Percentiles rank a stretch among this genome's conserved stretches.
These are phyloP conservation scores for Portunus trituberculatus DNA, from an alignment of 1,140 invertebrate genomes.

Conservation along the genomic window DNA sequence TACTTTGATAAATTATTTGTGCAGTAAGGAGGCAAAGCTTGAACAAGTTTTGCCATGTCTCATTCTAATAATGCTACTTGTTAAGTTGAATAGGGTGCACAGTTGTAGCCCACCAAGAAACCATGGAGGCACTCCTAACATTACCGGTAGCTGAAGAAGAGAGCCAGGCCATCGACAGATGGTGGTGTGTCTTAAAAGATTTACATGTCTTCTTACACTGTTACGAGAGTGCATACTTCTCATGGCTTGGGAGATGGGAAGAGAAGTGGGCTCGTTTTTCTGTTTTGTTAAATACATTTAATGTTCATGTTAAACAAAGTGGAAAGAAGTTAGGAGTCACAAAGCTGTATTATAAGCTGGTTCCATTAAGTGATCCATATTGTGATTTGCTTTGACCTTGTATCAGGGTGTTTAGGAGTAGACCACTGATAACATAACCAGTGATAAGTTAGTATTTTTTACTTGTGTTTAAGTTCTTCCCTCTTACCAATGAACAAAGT, in stretches of 20 bases:
- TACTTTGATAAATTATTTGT: neutral
- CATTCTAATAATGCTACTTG: neutral
- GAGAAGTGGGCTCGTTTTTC: neutral
- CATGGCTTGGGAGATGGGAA: neutral
- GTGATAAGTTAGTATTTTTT: too few relatives aligned
- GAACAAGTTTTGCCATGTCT: neutral
- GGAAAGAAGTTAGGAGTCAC: neutral
- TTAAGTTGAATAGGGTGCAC: neutral
- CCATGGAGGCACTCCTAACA: neutral
- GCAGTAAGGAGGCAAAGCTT: neutral
- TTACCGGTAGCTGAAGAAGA: conserved; percentile 4
- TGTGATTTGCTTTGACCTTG: conserved; percentile 44
- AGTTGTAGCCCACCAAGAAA: conserved; percentile 2
- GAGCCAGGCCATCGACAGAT: neutral
- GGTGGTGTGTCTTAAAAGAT: neutral
- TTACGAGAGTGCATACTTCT: neutral
- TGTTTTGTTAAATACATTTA: conserved; percentile 6
- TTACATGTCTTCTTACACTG: neutral
- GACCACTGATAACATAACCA: too few relatives aligned
- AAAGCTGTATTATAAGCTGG: conserved; percentile 3
- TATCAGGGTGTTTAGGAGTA: conserved; percentile 46
- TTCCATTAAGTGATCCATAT: conserved; percentile 39
- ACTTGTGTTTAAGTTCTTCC: too few relatives aligned
- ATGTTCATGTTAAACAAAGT: neutral
- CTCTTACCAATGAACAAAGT: too few relatives aligned